A percentile compares a stretch with the other conserved stretches of the same genome.
Evolutionary conservation across 35 echinoderm and acorn worm genomes (phyloP).

Genomic region (Eucidaris tribuloides): DNA sequence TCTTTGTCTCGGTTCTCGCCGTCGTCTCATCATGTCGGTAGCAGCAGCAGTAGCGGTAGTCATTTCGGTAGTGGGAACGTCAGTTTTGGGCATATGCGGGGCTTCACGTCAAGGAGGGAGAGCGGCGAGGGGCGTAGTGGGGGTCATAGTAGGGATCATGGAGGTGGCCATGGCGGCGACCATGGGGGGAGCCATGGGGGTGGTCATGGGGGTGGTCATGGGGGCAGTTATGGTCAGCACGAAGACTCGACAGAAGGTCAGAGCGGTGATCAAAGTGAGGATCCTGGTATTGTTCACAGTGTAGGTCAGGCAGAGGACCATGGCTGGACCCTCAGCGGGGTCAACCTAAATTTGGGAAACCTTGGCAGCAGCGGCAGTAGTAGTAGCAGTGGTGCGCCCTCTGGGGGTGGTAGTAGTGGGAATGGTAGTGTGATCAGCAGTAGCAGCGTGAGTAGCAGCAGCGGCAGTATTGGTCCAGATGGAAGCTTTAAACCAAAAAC

Average conservation of each 20-base stretch:
- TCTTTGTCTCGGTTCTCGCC: neutral
- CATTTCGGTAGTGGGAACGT: neutral
- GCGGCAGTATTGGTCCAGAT: neutral
- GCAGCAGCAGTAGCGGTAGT: neutral
- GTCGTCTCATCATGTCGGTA: too few relatives aligned
- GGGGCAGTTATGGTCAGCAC: neutral
- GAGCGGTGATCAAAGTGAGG: neutral
- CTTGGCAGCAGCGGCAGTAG: too few relatives aligned
- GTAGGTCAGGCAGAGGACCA: neutral
- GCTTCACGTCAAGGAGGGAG: neutral
- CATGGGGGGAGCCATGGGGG: neutral
- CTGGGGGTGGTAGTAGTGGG: neutral
- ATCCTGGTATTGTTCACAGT: neutral
- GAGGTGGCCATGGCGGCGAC: neutral
- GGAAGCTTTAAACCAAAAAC: neutral
- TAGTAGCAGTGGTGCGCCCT: too few relatives aligned
- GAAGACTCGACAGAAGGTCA: neutral
- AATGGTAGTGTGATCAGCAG: neutral
- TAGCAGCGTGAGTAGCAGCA: neutral
- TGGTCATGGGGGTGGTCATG: neutral
- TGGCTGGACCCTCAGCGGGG: conserved; percentile 10
- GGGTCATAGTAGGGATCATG: too few relatives aligned
- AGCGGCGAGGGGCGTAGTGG: neutral
- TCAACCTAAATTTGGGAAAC: neutral
- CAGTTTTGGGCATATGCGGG: neutral